These are phyloP conservation scores for Nerophis ophidion DNA, from an alignment of 2,113 vertebrate species.

Conservation along the genomic window DNA sequence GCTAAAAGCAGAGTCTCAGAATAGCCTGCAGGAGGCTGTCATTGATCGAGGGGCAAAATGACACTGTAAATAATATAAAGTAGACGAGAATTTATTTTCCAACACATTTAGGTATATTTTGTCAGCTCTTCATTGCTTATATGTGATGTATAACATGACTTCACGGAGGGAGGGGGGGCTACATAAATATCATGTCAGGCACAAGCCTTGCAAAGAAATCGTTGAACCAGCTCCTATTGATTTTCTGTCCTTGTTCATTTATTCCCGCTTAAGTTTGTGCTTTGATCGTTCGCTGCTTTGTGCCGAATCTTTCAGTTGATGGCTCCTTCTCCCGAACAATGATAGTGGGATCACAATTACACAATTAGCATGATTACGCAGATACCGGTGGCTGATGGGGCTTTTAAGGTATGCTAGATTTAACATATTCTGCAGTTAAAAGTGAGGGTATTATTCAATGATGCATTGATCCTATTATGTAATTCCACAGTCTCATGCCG, in stretches of 20 bases:
- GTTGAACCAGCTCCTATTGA: slow-evolving; percentile 63
- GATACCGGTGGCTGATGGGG: slow-evolving; percentile 37
- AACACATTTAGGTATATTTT: not conserved
- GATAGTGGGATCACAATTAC: slow-evolving; percentile 34
- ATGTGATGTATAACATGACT: slow-evolving; percentile 18
- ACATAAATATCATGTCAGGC: slow-evolving; percentile 55
- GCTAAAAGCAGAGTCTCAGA: slow-evolving; percentile 48
- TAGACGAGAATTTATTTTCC: not conserved
- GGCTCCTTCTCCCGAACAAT: slow-evolving; percentile 44
- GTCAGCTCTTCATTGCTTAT: slow-evolving; percentile 11
- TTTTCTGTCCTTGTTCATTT: slow-evolving; percentile 60
- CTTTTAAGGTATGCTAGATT: slow-evolving; percentile 2
- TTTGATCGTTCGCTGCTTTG: slow-evolving; percentile 52
- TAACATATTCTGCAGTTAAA: not conserved
- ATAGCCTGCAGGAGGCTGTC: slow-evolving; percentile 32
- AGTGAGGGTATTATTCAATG: not conserved
- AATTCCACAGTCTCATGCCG: slow-evolving; percentile 17
- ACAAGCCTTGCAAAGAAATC: slow-evolving; percentile 47
- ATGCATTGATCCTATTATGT: not conserved
- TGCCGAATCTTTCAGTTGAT: slow-evolving; percentile 34
- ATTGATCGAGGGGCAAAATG: slow-evolving; percentile 22
- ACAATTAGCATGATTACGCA: slow-evolving; percentile 49
- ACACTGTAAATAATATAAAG: not conserved
- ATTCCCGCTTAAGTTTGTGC: slow-evolving; percentile 57
- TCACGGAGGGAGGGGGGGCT: slow-evolving; percentile 27